Evolutionary conservation across 1,140 invertebrate genomes (phyloP), one percentile per base, ranked within the genome.

Genomic region (Platorchestia sp.): DNA sequence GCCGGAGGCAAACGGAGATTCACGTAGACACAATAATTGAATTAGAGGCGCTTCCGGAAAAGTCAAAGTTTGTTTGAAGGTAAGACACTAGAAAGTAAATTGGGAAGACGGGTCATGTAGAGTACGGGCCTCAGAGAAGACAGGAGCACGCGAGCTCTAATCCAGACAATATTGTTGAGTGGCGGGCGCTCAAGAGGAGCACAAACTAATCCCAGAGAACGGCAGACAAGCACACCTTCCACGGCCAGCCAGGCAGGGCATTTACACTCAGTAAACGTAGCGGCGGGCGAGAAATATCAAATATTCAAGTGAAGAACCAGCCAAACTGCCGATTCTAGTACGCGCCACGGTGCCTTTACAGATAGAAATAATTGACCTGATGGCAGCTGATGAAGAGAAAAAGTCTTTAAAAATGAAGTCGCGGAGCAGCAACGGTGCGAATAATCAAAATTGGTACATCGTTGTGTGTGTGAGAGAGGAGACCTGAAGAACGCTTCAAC

Each of bases 151-250:
- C 59, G 27, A 75, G 59, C 10, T 3, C 59, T 75, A 75, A 75
- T 75, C 59, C 36, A 75, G 59, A 75, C 59, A 75, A 75, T 75
- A 75, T 75, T 75, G 59, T 75, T 75, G 59, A 75, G 59, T 75
- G 59, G 59, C 59, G 10, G 59, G 27, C 14, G 14, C 27, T 36
- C 10, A 75, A 36, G 27, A 14, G 27, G 14, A 75, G 59, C 59
- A 75, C 59, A 75, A 75, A 75, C 59, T 75, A 75, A 75, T 75
- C 59, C 59, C 1, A 75, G 59, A 27, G 14, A 75, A 36, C 27
- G 59, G 1, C 59, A 75, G 27, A 36, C 59, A 36, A 75, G 59
- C 59, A 75, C 59, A 75, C 59, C 59, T 36, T 75, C 59, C 59
- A 75, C 27, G 59, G 59, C 19, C 59, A 75, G 10, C 14, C 59